Evolutionary conservation across 2,888 invertebrate genomes (phyloP), one percentile per base, ranked within the genome.

Genomic region (Rotaria macrura): DNA sequence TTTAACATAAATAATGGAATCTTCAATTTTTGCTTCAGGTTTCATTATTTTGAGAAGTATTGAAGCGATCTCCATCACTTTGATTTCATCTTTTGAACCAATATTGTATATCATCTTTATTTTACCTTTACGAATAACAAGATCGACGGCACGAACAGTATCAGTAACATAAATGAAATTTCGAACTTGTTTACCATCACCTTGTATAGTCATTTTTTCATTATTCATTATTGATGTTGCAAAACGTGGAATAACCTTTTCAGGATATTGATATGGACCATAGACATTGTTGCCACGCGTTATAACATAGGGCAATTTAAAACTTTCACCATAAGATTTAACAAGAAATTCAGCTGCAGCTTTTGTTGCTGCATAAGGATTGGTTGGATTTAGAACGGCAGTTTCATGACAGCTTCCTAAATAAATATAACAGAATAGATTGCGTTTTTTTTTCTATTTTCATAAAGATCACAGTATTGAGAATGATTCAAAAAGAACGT

Each of bases 1-100:
- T 29, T 86, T 85, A 9, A 88, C 88, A 85, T 84, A 88, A 43
- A 87, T 86, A 7, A 88, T 72, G 79, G 87, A 85, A n/a, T 88
- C 79, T 43, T 87, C 86, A 6, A 87, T 87, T 52, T 65, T 79
- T 1, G 85, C 85, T 47, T 87, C 88, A 57, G 87, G 43, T 87
- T 87, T 85, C 29, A 86, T 85, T 47, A 52, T 87, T 88, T 85
- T 88, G 85, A 91, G 89, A 72, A 91, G 89, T 87, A 88, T 88
- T 84, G 88, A 87, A 38, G 90, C 90, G 84, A 91, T 87, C 40
- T 90, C 89, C 25, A 89, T 85, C 84, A 91, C 89, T 79, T 88
- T 88, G 87, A 89, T 89, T 85, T 89, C 89, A 85, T 85, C 85
- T 43, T 87, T 87, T 20, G 86, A 85, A 20, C 89, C 89, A n/a